These are phyloP conservation scores for Galendromus occidentalis DNA, from an alignment of 1,140 invertebrate genomes.

Conservation along the genomic window DNA sequence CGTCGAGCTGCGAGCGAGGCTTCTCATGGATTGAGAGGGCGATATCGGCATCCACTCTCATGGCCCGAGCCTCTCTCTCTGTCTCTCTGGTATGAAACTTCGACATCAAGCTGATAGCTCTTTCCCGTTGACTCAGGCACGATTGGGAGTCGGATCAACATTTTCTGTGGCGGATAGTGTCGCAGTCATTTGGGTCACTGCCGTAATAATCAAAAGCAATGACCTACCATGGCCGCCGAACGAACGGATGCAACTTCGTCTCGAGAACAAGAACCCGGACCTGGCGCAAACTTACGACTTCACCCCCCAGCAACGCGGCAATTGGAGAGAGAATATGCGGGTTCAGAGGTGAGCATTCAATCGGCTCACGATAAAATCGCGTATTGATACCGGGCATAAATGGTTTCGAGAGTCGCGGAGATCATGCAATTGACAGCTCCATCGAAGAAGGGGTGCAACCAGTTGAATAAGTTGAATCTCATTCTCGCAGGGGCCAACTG, in stretches of 20 bases:
- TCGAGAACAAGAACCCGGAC: neutral
- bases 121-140: neutral
- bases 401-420: neutral
- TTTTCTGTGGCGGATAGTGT: neutral
- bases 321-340: constrained; percentile 14
- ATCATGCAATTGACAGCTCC: too few species aligned
- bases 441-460: too few species aligned
- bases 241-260: neutral
- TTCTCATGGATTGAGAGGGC: too few species aligned
- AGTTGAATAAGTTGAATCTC: too few species aligned
- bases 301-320: constrained; percentile 13
- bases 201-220: neutral
- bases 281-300: neutral
- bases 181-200: neutral
- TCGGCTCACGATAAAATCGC: neutral
- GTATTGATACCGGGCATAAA: neutral
- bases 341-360: constrained; percentile 12
- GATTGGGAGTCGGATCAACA: neutral
- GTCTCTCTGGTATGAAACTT: too few species aligned
- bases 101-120: too few species aligned
- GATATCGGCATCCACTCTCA: too few species aligned
- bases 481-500: neutral
- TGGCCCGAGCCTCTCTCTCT: too few species aligned
- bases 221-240: neutral
- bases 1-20: too few species aligned